A percentile compares a stretch with the other conserved stretches of the same genome.
These are phyloP conservation scores for Epirrhoe alternata DNA, from an alignment of 2,888 invertebrate species.

Conservation along the genomic window DNA sequence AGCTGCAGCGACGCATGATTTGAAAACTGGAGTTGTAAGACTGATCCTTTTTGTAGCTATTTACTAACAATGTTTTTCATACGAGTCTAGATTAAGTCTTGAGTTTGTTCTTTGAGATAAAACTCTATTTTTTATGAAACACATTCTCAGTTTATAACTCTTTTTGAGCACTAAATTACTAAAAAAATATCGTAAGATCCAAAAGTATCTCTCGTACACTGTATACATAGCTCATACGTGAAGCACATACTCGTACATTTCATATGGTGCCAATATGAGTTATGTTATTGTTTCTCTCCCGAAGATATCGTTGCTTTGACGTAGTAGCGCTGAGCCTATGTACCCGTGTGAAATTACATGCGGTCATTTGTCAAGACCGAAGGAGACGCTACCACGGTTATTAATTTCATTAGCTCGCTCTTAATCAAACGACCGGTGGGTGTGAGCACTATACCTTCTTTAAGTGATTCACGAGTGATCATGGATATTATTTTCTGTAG, in stretches of 20 bases:
- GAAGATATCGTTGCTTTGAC: background rate
- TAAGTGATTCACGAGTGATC: slow-evolving; percentile 43
- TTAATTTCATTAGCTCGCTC: slow-evolving; percentile 81
- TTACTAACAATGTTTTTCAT: no score
- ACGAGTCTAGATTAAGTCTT: no score
- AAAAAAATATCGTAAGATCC: no score
- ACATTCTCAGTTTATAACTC: no score
- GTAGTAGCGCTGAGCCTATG: slow-evolving; percentile 46
- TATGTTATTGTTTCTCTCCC: background rate
- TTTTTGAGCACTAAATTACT: no score
- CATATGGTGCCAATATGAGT: no score
- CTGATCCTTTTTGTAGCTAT: background rate
- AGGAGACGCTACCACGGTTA: slow-evolving; percentile 76
- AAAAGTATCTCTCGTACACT: no score
- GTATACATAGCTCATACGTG: no score
- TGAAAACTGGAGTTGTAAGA: background rate
- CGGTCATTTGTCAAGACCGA: slow-evolving; percentile 79
- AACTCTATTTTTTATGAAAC: no score
- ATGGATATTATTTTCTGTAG: background rate
- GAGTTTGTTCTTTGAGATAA: no score
- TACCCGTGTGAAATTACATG: slow-evolving; percentile 81
- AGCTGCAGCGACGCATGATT: background rate
- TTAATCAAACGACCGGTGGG: slow-evolving; percentile 75
- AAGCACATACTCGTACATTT: no score
- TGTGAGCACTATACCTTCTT: slow-evolving; percentile 58